phyloP scores from a whole-genome alignment of 2,888 invertebrate species.

The Platycheirus albimanus region DNA sequence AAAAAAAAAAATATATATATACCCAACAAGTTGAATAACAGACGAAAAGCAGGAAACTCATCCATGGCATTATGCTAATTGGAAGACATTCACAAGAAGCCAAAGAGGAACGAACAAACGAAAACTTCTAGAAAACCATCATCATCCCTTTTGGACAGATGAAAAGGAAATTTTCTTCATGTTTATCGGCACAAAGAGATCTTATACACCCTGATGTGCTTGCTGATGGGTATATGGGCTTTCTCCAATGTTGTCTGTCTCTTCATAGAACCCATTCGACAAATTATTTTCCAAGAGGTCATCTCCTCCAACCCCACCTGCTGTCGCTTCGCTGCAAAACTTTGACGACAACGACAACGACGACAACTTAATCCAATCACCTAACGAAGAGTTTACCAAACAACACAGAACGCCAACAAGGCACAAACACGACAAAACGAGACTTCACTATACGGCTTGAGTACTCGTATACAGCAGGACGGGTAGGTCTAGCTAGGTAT shows the following conservation, averaged over 20 bases:
- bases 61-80: slow-evolving; percentile 70
- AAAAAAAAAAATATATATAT: too few species aligned
- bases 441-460: neutral
- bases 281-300: slow-evolving; percentile 72
- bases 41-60: slow-evolving; percentile 18
- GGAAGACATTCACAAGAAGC: slow-evolving; percentile 33
- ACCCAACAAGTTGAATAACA: slow-evolving; percentile 18
- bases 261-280: slow-evolving; percentile 59
- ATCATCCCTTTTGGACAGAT: slow-evolving; percentile 31
- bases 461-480: neutral
- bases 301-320: slow-evolving; percentile 21
- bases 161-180: slow-evolving; percentile 49
- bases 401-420: slow-evolving; percentile 59
- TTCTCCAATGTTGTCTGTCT: slow-evolving; percentile 8
- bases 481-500: too few species aligned
- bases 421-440: slow-evolving; percentile 36
- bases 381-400: slow-evolving; percentile 71
- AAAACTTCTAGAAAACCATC: slow-evolving; percentile 17
- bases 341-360: slow-evolving; percentile 56
- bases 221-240: neutral
- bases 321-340: slow-evolving; percentile 19
- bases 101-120: slow-evolving; percentile 10
- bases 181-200: slow-evolving; percentile 62
- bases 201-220: slow-evolving; percentile 18
- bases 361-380: slow-evolving; percentile 72